Percentiles rank a stretch among this genome's conserved stretches.
Evolutionary conservation across 2,888 invertebrate species (phyloP).

Genomic region (Sericinus montela): DNA sequence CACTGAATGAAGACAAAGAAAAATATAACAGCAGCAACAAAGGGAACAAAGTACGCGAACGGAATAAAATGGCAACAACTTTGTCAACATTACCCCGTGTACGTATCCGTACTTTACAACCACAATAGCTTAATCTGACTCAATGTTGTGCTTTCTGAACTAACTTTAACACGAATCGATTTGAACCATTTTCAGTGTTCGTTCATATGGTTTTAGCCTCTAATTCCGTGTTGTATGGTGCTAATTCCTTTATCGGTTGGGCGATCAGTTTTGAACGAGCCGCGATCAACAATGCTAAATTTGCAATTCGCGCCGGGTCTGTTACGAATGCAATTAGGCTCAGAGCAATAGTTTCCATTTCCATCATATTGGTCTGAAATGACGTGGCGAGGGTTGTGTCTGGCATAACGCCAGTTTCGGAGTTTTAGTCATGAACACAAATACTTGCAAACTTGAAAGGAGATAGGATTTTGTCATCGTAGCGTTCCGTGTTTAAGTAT

Average conservation of each 20-base stretch:
- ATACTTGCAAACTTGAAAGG: constrained; percentile 18
- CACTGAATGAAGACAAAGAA: constrained; percentile 2
- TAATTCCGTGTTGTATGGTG: neutral
- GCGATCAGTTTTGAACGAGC: neutral
- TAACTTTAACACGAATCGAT: constrained; percentile 15
- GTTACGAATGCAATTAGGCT: constrained; percentile 6
- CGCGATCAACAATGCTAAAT: neutral
- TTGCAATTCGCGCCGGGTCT: constrained; percentile 2
- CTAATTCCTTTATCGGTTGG: neutral
- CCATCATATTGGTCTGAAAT: neutral
- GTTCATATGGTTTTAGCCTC: neutral
- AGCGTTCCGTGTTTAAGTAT: no score
- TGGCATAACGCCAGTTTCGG: constrained; percentile 20
- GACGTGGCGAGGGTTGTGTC: constrained; percentile 16
- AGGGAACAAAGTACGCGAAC: constrained; percentile 9
- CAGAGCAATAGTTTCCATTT: constrained; percentile 3
- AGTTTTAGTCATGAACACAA: constrained; percentile 23
- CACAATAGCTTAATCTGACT: constrained; percentile 13
- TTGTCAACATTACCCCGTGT: neutral
- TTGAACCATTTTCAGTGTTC: neutral
- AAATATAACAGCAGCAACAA: constrained; percentile 1
- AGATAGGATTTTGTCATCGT: neutral
- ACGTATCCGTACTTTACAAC: constrained; percentile 2
- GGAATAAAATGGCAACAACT: neutral
- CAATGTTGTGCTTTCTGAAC: constrained; percentile 8